Evolutionary conservation across 2,113 vertebrate species (phyloP), one percentile per base, ranked within the genome.

Genomic region (Cathartes aura): DNA sequence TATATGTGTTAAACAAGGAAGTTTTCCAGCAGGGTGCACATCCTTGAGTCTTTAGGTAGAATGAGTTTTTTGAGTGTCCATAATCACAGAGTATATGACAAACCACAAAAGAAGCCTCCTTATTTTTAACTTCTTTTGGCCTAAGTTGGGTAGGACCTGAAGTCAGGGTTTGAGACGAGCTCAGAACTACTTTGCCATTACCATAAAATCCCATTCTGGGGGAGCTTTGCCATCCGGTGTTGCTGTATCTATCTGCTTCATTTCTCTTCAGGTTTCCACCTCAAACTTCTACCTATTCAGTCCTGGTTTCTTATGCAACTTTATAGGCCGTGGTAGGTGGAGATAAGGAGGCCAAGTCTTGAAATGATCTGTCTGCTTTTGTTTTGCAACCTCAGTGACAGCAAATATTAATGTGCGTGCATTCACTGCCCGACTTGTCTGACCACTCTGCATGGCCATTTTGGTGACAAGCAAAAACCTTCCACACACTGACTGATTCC

Each of bases 341-440:
- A 97, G 94, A 97, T 94, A 96, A 97, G 93, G 84, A 96, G 93
- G 89, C 89, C 87, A 81, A 88, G 89, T 93, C 90, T 82, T 87
- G 87, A 96, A 95, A 93, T 81, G 85, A 93, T 93, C 93, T 96
- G 91, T 82, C 95, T 96, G 80, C 80, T 53, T 93, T 60, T 88
- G 85, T 96, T 98, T 95, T 95, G 89, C 94, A 95, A 96, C 79
- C 90, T 66, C 68, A 50, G 89, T 85, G 92, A 94, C 78, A 90
- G 86, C 92, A 96, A 97, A 94, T 88, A 92, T 64, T 96, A 95
- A 92, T 94, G 94, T 82, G 78, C 76, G n/a, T 34, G 43, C 1
- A 13, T 72, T 94, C 90, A 50, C 93, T 48, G 82, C 94, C 82
- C 68, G 38, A 94, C 94, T 86, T 2, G 91, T 92, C 94, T 91